Evolutionary conservation across 2,113 vertebrate species (phyloP), one percentile per base, ranked within the genome.

Genomic region (Microtus richardsoni): DNA sequence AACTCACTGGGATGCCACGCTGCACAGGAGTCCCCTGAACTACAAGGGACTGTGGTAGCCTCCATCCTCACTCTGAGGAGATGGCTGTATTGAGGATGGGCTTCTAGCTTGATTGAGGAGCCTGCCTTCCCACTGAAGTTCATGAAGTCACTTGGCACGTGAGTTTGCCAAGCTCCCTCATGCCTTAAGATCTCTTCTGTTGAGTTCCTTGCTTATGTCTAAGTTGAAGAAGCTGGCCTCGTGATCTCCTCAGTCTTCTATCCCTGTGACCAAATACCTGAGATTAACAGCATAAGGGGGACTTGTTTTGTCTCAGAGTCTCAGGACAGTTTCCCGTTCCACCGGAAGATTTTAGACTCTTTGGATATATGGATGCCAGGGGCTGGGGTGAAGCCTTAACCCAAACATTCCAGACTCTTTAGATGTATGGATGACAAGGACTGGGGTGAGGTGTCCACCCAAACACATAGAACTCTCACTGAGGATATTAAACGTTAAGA

Each of bases 1-100:
- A 36, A 26, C 4, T 9, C 3, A 1, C 7, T 8, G 16, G 12
- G 17, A 4, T 4, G 41, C 39, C 39, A 9, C 0, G 0, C 19
- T 5, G 21, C 64, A 54, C 13, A 11, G 7, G 39, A 62, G 28
- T 21, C 73, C 44, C 28, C 22, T 54, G 87, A 41, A 13, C 16
- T 22, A 49, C 36, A 16, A 58, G 49, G n/a, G 78, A 17, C 9
- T 4, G 12, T 49, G 82, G 5, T 24, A 6, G 1, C 36, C 14
- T 62, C 44, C 4, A 54, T 8, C 17, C 24, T 10, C 8, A 22
- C 11, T 36, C 62, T 90, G 58, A 26, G 71, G 8, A 28, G 30
- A 9, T 3, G 17, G 12, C 8, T 7, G 3, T 8, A 0, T 16
- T 84, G n/a, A 47, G 62, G 26, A 10, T 1, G 26, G 73, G 54